These are phyloP conservation scores for Sicus ferrugineus DNA, from an alignment of 2,888 invertebrate genomes.

Conservation along the genomic window DNA sequence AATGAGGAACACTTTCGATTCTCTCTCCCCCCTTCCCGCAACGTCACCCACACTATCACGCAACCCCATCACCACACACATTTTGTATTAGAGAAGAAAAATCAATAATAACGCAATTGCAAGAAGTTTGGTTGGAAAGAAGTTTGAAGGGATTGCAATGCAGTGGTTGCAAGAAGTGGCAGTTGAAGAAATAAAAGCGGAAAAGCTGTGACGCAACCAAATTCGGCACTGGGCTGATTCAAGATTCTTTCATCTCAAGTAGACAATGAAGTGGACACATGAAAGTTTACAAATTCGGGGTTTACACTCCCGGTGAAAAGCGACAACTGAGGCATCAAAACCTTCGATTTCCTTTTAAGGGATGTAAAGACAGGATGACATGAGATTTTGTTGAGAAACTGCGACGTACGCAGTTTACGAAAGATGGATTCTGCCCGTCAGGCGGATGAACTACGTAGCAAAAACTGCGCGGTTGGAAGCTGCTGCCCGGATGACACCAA, in stretches of 20 bases:
- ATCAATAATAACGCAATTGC: conserved; percentile 20
- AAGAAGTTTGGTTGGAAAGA: background rate
- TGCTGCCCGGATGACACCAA: conserved; percentile 19
- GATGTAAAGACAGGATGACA: background rate
- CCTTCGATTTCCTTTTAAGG: background rate
- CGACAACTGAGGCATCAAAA: too few species aligned
- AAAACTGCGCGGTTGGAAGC: background rate
- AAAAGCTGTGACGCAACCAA: too few species aligned
- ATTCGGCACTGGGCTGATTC: too few species aligned
- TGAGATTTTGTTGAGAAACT: too few species aligned
- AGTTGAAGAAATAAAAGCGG: background rate
- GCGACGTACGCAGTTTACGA: too few species aligned
- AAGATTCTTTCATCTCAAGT: too few species aligned
- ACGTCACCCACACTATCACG: background rate
- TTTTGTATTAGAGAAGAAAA: background rate
- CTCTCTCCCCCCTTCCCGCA: background rate
- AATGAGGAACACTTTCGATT: background rate
- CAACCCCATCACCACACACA: too few species aligned
- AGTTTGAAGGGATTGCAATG: too few species aligned
- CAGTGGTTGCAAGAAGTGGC: background rate
- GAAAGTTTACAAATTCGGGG: too few species aligned
- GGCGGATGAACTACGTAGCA: background rate
- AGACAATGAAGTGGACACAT: too few species aligned
- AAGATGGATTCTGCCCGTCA: too few species aligned
- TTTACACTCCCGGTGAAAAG: too few species aligned